Conservation (phyloP, 1,140 invertebrate genomes). For the Saccostrea echinata region DNA sequence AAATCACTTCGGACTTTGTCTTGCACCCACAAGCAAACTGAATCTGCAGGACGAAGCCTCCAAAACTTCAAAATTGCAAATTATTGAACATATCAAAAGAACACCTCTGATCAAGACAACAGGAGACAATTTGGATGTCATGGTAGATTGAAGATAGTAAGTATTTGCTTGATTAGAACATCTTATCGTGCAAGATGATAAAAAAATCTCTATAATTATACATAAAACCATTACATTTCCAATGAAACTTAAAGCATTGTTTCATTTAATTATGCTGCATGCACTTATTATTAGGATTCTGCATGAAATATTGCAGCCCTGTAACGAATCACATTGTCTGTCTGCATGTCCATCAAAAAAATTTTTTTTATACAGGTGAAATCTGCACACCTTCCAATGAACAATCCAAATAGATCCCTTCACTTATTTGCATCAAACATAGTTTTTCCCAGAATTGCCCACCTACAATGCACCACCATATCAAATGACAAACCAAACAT, state of each 20-base stretch:
- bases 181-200: no score
- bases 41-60: constrained; percentile 43
- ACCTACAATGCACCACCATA: neutral
- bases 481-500: neutral
- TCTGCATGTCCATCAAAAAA: no score
- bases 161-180: no score
- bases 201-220: no score
- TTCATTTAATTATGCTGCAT: no score
- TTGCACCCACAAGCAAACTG: constrained; percentile 34
- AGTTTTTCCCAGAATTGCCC: constrained; percentile 36
- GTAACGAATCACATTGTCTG: no score
- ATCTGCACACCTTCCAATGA: neutral
- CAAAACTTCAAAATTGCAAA: neutral
- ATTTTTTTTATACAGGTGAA: neutral
- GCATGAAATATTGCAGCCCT: no score
- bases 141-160: neutral
- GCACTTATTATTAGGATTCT: no score
- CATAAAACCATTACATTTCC: no score
- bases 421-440: constrained; percentile 53
- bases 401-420: constrained; percentile 3
- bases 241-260: no score
- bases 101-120: constrained; percentile 44
- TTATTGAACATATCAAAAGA: neutral
- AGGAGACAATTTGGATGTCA: constrained; percentile 47
- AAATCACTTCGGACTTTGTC: constrained; percentile 27